phyloP scores from a whole-genome alignment of 2,113 vertebrate species.

The Jaculus jaculus region DNA sequence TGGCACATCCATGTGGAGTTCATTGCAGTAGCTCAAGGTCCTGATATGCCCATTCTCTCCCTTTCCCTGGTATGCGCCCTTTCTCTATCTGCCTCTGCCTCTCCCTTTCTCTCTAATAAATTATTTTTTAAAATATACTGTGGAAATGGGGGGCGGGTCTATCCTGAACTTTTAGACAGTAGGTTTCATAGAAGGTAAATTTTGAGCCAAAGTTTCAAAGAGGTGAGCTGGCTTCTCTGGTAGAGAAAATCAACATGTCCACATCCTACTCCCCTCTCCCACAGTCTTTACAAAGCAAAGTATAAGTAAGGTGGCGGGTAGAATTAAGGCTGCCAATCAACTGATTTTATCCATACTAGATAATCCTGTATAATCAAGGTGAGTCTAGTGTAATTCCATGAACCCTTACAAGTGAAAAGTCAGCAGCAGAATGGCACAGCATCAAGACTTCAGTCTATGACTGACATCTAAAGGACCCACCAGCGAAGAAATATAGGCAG shows the following conservation, averaged over 20 bases:
- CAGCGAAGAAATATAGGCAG: not conserved
- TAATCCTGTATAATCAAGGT: not conserved
- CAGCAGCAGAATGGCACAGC: not conserved
- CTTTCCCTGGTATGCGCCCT: too few species aligned
- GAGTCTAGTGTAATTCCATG: not conserved
- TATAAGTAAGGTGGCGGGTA: not conserved
- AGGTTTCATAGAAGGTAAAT: not conserved
- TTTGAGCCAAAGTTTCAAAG: not conserved
- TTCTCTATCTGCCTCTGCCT: too few species aligned
- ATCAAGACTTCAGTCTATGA: not conserved
- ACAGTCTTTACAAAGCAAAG: not conserved
- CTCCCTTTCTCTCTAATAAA: too few species aligned
- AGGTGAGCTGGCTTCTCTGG: not conserved
- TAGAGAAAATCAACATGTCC: not conserved
- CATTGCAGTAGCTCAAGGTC: too few species aligned
- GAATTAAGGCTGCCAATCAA: not conserved
- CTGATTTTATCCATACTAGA: not conserved
- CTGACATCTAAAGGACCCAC: not conserved
- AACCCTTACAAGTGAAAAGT: not conserved
- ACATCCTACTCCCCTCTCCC: not conserved
- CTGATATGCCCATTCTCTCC: too few species aligned
- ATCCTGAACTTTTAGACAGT: not conserved
- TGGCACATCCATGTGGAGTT: too few species aligned
- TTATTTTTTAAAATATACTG: too few species aligned
- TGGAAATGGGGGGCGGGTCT: rapidly evolving